Percentiles rank a stretch among this genome's conserved stretches.
Conservation (phyloP, 2,113 vertebrate species). For the Ifrita kowaldi region DNA sequence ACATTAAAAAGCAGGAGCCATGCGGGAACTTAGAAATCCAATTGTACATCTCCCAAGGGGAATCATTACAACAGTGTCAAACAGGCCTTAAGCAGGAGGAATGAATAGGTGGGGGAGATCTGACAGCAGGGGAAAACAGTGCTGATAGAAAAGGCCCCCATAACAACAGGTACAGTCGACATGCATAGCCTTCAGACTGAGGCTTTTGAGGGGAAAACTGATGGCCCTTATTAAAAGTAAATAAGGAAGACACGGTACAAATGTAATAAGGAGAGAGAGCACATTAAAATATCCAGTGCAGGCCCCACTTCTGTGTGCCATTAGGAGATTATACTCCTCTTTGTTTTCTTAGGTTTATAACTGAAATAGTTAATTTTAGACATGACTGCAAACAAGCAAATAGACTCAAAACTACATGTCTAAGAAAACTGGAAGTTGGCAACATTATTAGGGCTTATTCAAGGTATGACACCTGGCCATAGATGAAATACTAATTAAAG, state of each 20-base stretch:
- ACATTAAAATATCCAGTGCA: not conserved
- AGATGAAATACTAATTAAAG: slow-evolving; percentile 65
- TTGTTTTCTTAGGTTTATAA: not conserved
- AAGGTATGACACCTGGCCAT: not conserved
- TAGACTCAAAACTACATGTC: not conserved
- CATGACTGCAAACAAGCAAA: not conserved
- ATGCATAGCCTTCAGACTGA: not conserved
- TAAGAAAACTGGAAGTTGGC: not conserved
- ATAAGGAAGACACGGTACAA: not conserved
- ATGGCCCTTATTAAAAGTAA: not conserved
- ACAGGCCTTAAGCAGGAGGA: not conserved
- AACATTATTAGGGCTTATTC: slow-evolving; percentile 49
- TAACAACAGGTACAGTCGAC: not conserved
- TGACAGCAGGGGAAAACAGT: not conserved
- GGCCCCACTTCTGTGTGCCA: not conserved
- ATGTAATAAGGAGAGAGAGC: not conserved
- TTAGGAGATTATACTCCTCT: not conserved
- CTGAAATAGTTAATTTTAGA: slow-evolving; percentile 8
- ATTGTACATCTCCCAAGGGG: not conserved
- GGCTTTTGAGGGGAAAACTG: not conserved
- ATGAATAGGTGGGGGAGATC: not conserved
- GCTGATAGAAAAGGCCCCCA: not conserved
- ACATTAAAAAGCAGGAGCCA: slow-evolving; percentile 7
- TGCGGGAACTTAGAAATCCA: not conserved
- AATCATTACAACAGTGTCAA: slow-evolving; percentile 24